phyloP scores from a whole-genome alignment of 2,797 vertebrate species.

The Sandelia bainsii region DNA sequence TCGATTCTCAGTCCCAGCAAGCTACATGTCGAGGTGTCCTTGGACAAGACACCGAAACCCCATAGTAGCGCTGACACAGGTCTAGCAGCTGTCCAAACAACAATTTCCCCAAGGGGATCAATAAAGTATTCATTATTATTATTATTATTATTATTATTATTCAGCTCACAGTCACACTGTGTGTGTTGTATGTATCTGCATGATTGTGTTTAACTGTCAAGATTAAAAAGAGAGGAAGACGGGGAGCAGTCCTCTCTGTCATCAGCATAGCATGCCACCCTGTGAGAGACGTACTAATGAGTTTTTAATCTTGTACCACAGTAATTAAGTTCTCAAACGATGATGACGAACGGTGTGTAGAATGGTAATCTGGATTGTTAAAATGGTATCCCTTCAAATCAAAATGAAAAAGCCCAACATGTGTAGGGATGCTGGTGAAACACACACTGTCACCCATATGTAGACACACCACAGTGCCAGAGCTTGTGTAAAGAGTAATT shows the following conservation, averaged over 20 bases:
- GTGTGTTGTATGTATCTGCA: conserved; percentile 15
- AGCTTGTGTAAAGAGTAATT: conserved; percentile 38
- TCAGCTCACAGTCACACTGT: too few relatives aligned
- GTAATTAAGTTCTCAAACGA: conserved; percentile 60
- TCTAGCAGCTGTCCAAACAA: too few relatives aligned
- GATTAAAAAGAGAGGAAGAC: conserved; percentile 43
- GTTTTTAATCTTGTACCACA: conserved; percentile 58
- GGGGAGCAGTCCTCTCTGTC: conserved; percentile 30
- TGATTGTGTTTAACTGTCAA: conserved; percentile 42
- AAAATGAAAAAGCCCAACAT: conserved; percentile 27
- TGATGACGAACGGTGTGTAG: conserved; percentile 43
- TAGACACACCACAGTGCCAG: conserved; percentile 2
- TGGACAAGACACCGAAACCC: too few relatives aligned
- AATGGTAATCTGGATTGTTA: conserved; percentile 41
- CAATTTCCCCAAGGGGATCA: too few relatives aligned
- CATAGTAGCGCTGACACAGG: too few relatives aligned
- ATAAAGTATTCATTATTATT: too few relatives aligned
- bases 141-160: too few relatives aligned
- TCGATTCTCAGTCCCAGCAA: too few relatives aligned
- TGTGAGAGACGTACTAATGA: conserved; percentile 63
- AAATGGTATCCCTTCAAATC: conserved; percentile 35
- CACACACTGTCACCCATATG: conserved; percentile 13
- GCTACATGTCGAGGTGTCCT: too few relatives aligned
- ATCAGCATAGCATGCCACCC: conserved; percentile 39
- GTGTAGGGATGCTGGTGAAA: conserved; percentile 6